Evolutionary conservation across 92 coral and sea anemone genomes (phyloP), one percentile per base, ranked within the genome.

Genomic region (Zoanthus sociatus): DNA sequence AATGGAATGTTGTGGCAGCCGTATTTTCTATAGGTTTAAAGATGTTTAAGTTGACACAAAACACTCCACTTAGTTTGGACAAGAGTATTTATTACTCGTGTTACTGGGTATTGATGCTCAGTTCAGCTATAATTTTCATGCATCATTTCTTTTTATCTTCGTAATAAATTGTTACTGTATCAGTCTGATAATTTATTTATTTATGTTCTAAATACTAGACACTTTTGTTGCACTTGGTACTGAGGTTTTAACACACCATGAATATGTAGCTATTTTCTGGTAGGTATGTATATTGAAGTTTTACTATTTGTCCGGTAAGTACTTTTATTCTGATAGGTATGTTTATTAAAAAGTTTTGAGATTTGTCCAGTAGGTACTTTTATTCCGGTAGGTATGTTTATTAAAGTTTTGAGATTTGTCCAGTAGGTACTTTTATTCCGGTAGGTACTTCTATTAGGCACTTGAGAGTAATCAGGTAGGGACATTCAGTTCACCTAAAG

Each of bases 401-500:
- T 42, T 32, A 11, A 69, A 26, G 17, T 33, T 33, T 67, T 67
- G 26, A 5, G n/a, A 61, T 61, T 67, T 15, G 48, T 33, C 50
- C 50, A 12, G 48, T 42, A 71, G 76, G 76, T 71, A 71, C 76
- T 71, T 71, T 51, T 71, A 32, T 71, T 71, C 26, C 26, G 32
- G 48, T 42, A 71, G 76, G 76, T 71, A 71, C 76, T 71, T 71
- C 76, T 71, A 32, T 71, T 71, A 31, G 76, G 76, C 76, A 71
- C 76, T 71, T 71, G 76, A 32, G 76, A 71, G n/a, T 90, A 90
- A 90, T 81, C 93, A 90, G 90, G 90, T 86, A 90, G 92, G 92
- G 90, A 79, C 88, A 90, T 90, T 90, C 90, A 87, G 90, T 87
- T 87, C 93, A 79, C 81, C 90, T 86, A 90, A 90, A 86, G 92